Base-by-base conservation (phyloP, 2,888 invertebrate genomes). In the Micoletzkya japonica region DNA sequence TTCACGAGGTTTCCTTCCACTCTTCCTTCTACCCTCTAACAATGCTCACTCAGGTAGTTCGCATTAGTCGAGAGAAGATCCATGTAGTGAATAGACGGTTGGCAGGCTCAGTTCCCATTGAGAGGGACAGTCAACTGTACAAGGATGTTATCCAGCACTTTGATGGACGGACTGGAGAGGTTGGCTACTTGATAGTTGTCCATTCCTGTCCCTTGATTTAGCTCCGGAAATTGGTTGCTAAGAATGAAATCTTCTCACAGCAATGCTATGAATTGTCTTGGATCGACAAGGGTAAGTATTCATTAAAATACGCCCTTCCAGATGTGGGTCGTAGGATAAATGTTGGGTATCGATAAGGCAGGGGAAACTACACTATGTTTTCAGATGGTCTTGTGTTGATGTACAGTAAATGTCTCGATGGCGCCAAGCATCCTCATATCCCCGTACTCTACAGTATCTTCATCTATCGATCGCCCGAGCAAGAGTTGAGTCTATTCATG, bases 41-140 rank as follows among this genome's bases (percentile, higher is more conserved):
- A 44, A 44, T 14, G 20, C 4, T 32, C 24, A 32, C 39, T 37
- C 26, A 67, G 67, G 17, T 67, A 6, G n/a, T 57, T 10, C 14
- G 30, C 24, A 67, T 67, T 56, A 28, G 36, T 2, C 30, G 28
- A 4, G 32, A 44, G 4, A 67, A 67, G 36, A 57, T 54, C 24
- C 49, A 67, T 10, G 57, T 57, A 30, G 67, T 67, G 1, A 67
- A 67, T 57, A 36, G 67, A 28, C 28, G 67, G 44, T n/a, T 67
- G n/a, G 49, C 30, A 24, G 67, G 67, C 26, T 4, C 30, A n/a
- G 57, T 67, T 1, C 28, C 26, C n/a, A 32, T 67, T 17, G 32
- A 4, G 7, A 57, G 44, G 4, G 49, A 57, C 14, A 20, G 37
- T 26, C 14, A 1, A 28, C 20, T 10, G 34, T 20, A 44, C 44